A percentile compares a stretch with the other conserved stretches of the same genome.
These are phyloP conservation scores for Blomia tropicalis DNA, from an alignment of 2,888 invertebrate genomes.

Conservation along the genomic window DNA sequence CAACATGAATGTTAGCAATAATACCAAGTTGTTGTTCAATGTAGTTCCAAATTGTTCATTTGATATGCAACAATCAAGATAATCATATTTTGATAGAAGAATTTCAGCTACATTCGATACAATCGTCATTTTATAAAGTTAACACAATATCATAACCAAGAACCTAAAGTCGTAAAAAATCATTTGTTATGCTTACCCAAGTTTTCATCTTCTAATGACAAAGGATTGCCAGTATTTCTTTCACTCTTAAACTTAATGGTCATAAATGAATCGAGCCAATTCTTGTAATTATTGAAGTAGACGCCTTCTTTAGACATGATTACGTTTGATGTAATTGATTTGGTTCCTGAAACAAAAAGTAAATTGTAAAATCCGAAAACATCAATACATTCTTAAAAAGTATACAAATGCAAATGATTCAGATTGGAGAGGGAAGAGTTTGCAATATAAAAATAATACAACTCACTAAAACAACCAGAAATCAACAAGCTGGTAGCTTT, in stretches of 20 bases:
- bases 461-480: no score
- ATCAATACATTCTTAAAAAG: no score
- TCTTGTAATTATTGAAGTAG: neutral
- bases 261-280: neutral
- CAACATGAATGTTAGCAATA: slow-evolving; percentile 2
- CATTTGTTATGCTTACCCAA: neutral
- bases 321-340: no score
- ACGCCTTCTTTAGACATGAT: neutral
- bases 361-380: no score
- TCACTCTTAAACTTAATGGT: neutral
- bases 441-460: no score
- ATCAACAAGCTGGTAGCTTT: no score
- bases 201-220: slow-evolving; percentile 3
- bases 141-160: neutral
- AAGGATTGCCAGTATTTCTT: neutral
- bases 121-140: neutral
- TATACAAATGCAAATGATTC: no score
- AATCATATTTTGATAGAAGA: slow-evolving; percentile 9
- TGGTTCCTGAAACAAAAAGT: no score
- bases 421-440: no score
- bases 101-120: neutral
- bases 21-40: neutral
- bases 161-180: neutral
- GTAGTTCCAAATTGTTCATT: slow-evolving; percentile 3
- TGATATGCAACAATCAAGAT: slow-evolving; percentile 10